These are phyloP conservation scores for Montipora capitata DNA, from an alignment of 92 coral and sea anemone species.

Conservation along the genomic window DNA sequence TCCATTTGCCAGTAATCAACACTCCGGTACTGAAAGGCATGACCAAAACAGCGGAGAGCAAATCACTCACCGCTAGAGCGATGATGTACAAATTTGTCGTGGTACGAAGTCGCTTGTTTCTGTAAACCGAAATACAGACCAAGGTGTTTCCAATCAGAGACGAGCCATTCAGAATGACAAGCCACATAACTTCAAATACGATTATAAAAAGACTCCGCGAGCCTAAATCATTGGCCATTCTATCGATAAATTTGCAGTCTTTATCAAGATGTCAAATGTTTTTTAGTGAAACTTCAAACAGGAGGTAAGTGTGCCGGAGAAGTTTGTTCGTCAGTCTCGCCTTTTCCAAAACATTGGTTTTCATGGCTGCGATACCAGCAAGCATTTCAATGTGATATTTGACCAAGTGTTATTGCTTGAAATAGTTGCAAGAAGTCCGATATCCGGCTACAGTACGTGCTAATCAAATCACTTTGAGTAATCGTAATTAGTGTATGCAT, in stretches of 20 bases:
- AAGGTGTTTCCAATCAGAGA: conserved; percentile 10
- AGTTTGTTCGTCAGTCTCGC: no score
- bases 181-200: conserved; percentile 2
- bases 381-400: no score
- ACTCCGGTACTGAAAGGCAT: conserved; percentile 19
- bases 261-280: not conserved
- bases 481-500: no score
- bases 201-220: not conserved
- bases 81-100: conserved; percentile 32
- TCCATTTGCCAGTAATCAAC: conserved; percentile 1
- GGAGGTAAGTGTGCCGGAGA: no score
- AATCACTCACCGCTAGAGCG: conserved; percentile 17
- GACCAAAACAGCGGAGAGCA: conserved; percentile 5
- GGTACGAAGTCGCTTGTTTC: conserved; percentile 25
- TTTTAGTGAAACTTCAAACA: no score
- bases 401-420: no score
- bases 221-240: conserved; percentile 1
- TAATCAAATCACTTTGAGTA: no score
- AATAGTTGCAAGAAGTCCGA: no score
- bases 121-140: conserved; percentile 36
- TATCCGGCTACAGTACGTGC: no score
- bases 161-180: not conserved
- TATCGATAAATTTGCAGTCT: not conserved
- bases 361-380: no score
- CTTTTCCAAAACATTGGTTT: no score